These are phyloP conservation scores for Fragum whitleyi DNA, from an alignment of 2,888 invertebrate genomes.

Conservation along the genomic window DNA sequence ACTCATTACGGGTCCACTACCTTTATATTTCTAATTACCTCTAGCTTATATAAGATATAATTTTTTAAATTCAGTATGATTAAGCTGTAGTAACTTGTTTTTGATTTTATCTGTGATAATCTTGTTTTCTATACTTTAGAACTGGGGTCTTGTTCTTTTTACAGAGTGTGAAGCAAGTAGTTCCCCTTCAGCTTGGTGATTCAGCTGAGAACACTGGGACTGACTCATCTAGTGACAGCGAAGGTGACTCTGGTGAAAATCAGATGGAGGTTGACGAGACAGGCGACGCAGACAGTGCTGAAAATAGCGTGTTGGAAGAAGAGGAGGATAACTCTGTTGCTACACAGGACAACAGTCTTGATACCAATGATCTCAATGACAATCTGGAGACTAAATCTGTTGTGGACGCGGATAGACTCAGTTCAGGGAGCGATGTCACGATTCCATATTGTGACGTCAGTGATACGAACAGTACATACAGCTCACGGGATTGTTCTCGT, in stretches of 20 bases:
- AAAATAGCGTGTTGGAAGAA: neutral
- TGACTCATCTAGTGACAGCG: constrained; percentile 17
- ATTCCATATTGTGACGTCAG: constrained; percentile 66
- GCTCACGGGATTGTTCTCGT: constrained; percentile 56
- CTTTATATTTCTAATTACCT: too few relatives aligned
- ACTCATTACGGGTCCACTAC: too few relatives aligned
- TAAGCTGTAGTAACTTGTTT: too few relatives aligned
- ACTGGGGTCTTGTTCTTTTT: constrained; percentile 12
- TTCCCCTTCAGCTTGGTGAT: constrained; percentile 59
- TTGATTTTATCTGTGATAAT: too few relatives aligned
- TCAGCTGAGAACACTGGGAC: constrained; percentile 39
- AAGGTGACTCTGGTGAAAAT: constrained; percentile 5
- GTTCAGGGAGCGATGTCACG: constrained; percentile 60
- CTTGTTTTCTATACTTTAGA: too few relatives aligned
- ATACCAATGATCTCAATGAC: constrained; percentile 38
- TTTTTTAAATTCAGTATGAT: too few relatives aligned
- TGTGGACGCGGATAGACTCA: constrained; percentile 34
- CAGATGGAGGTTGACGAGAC: constrained; percentile 22
- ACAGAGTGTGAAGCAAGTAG: constrained; percentile 70
- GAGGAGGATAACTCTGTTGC: neutral
- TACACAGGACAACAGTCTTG: constrained; percentile 7
- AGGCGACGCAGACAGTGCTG: constrained; percentile 18
- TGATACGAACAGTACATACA: constrained; percentile 56
- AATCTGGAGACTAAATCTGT: constrained; percentile 8
- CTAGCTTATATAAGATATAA: too few relatives aligned